Percentiles rank a stretch among this genome's conserved stretches.
These are phyloP conservation scores for Heliconius ismenius DNA, from an alignment of 2,888 invertebrate genomes.

Conservation along the genomic window DNA sequence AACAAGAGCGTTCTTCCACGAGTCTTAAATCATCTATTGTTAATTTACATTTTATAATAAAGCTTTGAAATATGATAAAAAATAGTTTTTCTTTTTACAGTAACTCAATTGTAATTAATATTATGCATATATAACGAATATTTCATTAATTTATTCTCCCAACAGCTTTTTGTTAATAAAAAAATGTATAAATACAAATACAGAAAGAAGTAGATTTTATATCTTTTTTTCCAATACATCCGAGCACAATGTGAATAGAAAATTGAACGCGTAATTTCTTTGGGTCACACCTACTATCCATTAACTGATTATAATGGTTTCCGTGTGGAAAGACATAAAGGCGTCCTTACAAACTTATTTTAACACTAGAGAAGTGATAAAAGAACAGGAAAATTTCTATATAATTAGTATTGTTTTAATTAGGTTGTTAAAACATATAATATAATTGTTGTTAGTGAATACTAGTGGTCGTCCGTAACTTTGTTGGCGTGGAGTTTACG, in stretches of 20 bases:
- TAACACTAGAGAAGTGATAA: neutral
- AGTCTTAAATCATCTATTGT: no score
- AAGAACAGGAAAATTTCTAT: neutral
- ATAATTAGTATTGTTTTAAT: neutral
- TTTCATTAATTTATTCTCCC: neutral
- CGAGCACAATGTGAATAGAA: neutral
- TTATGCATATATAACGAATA: neutral
- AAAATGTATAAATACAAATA: neutral
- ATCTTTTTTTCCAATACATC: neutral
- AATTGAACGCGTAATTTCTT: slow-evolving; percentile 17
- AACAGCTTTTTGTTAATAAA: neutral
- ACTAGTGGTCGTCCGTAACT: no score
- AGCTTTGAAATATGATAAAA: no score
- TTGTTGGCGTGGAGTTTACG: no score
- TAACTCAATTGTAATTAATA: no score
- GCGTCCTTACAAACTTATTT: slow-evolving; percentile 5
- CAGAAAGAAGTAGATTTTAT: neutral
- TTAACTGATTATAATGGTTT: slow-evolving; percentile 14
- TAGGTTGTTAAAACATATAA: no score
- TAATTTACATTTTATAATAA: no score
- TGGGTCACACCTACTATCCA: neutral
- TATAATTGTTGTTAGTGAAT: no score
- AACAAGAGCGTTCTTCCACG: no score
- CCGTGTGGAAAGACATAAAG: slow-evolving; percentile 7
- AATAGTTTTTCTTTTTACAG: no score